A percentile compares a stretch with the other conserved stretches of the same genome.
Conservation (phyloP, 2,797 vertebrate species). For the Lates japonicus region DNA sequence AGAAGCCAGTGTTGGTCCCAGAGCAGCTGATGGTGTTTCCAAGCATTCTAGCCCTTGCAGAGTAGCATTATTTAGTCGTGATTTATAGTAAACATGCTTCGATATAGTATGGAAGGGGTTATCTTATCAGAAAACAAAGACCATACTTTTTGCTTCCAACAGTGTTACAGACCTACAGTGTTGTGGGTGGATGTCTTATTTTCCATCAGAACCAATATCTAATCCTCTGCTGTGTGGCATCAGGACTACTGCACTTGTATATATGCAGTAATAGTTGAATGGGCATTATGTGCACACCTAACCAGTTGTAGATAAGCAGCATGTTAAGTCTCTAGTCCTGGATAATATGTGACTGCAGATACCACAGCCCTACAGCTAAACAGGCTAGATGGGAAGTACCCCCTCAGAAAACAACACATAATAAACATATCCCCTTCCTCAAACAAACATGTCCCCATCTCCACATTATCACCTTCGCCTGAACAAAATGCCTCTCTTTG, state of each 20-base stretch:
- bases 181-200: constrained; percentile 1
- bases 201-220: constrained; percentile 20
- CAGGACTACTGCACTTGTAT: constrained; percentile 7
- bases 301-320: constrained; percentile 50
- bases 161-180: constrained; percentile 1
- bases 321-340: constrained; percentile 45
- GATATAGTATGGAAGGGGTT: neutral
- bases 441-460: constrained; percentile 76
- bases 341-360: constrained; percentile 46
- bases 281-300: constrained; percentile 24
- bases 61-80: neutral
- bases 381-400: constrained; percentile 55
- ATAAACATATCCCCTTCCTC: constrained; percentile 75
- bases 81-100: neutral
- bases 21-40: no score
- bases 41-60: no score
- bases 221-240: constrained; percentile 43
- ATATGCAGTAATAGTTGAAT: constrained; percentile 27
- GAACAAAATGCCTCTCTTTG: constrained; percentile 75
- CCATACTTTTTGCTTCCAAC: neutral
- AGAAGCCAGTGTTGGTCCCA: no score
- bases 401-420: constrained; percentile 67
- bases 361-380: constrained; percentile 47
- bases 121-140: constrained; percentile 1
- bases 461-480: constrained; percentile 77